Evolutionary conservation across 35 echinoderm and acorn worm genomes (phyloP).

Genomic region (Anneissia japonica): DNA sequence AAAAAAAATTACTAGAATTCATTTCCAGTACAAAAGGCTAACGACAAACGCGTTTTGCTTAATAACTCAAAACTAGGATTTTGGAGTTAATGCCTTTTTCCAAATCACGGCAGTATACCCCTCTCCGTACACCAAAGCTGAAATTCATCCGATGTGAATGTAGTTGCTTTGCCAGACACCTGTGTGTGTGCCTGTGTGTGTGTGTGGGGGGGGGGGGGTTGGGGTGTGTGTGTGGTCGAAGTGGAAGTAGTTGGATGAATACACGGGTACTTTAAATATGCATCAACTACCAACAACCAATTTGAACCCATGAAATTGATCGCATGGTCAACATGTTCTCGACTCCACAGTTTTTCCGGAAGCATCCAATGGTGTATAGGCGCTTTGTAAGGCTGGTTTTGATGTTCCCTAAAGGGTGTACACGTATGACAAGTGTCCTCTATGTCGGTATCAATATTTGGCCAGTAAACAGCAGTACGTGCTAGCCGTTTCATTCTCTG

Average conservation of each 20-base stretch:
- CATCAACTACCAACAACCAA: constrained; percentile 34
- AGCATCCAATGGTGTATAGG: constrained; percentile 30
- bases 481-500: constrained; percentile 27
- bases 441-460: constrained; percentile 36
- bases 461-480: constrained; percentile 29
- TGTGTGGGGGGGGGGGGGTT: constrained; percentile 56
- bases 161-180: constrained; percentile 59
- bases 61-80: too few species aligned
- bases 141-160: constrained; percentile 54
- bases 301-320: constrained; percentile 9
- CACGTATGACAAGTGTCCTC: constrained; percentile 14
- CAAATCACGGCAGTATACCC: too few species aligned
- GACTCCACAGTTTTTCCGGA: constrained; percentile 29
- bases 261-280: constrained; percentile 32
- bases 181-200: too few species aligned
- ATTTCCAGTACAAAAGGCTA: too few species aligned
- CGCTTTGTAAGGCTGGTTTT: constrained; percentile 8
- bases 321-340: constrained; percentile 39
- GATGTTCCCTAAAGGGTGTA: constrained; percentile 17
- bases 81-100: too few species aligned
- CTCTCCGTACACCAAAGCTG: constrained; percentile 33
- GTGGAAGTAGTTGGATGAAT: constrained; percentile 17
- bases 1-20: too few species aligned
- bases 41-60: too few species aligned
- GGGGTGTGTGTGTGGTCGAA: constrained; percentile 29